Percentiles rank a stretch among this genome's conserved stretches.
These are phyloP conservation scores for Rhinogobius similis DNA, from an alignment of 2,113 vertebrate genomes.

Conservation along the genomic window DNA sequence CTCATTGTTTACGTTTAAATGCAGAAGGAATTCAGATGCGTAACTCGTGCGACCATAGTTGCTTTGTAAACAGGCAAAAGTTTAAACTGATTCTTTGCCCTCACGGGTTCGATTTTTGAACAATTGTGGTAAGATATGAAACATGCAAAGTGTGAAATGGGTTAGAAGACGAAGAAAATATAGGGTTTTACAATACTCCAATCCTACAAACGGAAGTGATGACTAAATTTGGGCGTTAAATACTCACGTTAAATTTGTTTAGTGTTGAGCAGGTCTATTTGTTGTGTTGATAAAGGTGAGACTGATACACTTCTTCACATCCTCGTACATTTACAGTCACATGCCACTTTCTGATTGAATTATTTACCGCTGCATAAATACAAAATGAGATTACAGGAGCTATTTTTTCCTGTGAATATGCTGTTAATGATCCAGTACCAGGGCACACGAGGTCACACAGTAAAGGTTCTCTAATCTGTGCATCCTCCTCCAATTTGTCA, in stretches of 20 bases:
- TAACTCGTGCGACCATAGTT: no score
- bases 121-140: no score
- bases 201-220: neutral
- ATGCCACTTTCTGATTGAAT: conserved; percentile 14
- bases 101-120: no score
- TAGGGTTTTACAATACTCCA: neutral
- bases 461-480: conserved; percentile 3
- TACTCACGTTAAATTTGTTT: neutral
- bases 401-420: conserved; percentile 20
- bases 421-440: conserved; percentile 13
- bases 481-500: neutral
- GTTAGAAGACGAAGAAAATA: neutral
- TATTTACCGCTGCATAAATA: conserved; percentile 28
- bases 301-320: neutral
- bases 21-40: no score
- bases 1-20: no score
- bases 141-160: no score
- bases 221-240: no score
- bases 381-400: conserved; percentile 18
- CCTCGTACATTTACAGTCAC: conserved; percentile 14
- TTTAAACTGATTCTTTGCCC: neutral
- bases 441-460: conserved; percentile 23
- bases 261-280: no score
- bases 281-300: no score
- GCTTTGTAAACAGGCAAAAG: neutral